phyloP scores from a whole-genome alignment of 2,113 vertebrate genomes.

The Arizona elegans region DNA sequence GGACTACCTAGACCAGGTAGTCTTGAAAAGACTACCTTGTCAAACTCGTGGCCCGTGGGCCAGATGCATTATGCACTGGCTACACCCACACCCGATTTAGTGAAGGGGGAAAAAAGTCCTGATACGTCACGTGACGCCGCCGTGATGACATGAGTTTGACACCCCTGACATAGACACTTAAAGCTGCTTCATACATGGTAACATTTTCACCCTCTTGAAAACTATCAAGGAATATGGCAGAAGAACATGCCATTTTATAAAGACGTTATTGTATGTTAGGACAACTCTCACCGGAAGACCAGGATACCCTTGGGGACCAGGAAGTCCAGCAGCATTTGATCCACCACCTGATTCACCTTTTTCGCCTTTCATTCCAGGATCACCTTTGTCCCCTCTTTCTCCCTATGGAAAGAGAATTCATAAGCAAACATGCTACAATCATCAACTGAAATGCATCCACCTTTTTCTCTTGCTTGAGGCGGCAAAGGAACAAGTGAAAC shows the following conservation, averaged over 20 bases:
- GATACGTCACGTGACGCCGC: too few species aligned
- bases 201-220: not conserved
- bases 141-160: too few species aligned
- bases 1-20: too few species aligned
- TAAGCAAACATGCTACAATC: not conserved
- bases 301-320: constrained; percentile 63
- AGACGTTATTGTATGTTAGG: too few species aligned
- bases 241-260: not conserved
- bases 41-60: too few species aligned
- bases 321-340: constrained; percentile 48
- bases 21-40: too few species aligned
- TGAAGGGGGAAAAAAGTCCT: too few species aligned
- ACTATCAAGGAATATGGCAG: not conserved
- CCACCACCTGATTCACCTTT: constrained; percentile 62
- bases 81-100: too few species aligned
- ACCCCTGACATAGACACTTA: not conserved
- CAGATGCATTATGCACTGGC: too few species aligned
- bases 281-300: constrained; percentile 68
- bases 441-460: not conserved
- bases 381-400: constrained; percentile 73
- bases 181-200: not conserved
- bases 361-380: constrained; percentile 72
- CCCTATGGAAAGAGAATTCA: constrained; percentile 55
- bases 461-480: not conserved
- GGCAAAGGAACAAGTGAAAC: not conserved